Evolutionary conservation across 2,113 vertebrate species (phyloP).

Genomic region (Laticauda colubrina): DNA sequence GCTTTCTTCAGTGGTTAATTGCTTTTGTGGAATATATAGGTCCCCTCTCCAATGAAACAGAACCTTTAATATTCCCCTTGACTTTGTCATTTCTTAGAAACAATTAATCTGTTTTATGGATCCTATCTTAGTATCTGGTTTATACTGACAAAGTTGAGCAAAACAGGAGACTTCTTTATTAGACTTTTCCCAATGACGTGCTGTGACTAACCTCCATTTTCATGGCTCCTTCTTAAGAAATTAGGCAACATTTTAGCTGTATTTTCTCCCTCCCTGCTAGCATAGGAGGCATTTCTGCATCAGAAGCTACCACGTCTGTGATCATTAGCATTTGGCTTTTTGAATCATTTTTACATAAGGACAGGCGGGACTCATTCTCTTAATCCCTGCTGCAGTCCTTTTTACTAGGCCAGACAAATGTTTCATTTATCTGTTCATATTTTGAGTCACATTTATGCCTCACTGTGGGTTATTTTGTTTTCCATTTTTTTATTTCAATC

Average conservation of each 20-base stretch:
- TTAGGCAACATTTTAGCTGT: background rate
- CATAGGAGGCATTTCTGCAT: background rate
- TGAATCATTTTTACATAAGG: background rate
- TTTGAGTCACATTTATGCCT: background rate
- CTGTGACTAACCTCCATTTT: background rate
- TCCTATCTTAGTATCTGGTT: background rate
- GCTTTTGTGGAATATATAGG: conserved; percentile 27
- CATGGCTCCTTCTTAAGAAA: background rate
- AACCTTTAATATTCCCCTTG: conserved; percentile 21
- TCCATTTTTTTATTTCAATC: no score
- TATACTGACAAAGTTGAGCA: conserved; percentile 14
- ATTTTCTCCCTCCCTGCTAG: background rate
- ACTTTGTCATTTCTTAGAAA: conserved; percentile 36
- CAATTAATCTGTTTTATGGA: conserved; percentile 31
- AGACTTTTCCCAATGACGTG: background rate
- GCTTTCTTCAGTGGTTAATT: conserved; percentile 25
- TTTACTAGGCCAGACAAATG: background rate
- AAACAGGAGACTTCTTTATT: conserved; percentile 7
- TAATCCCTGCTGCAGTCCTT: background rate
- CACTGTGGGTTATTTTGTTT: background rate
- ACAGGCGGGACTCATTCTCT: background rate
- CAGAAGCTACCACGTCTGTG: background rate
- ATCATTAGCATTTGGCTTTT: background rate
- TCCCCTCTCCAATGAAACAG: background rate
- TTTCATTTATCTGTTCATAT: background rate